Base-by-base conservation (phyloP, 2,888 invertebrate genomes). In the Cyaniris semiargus region DNA sequence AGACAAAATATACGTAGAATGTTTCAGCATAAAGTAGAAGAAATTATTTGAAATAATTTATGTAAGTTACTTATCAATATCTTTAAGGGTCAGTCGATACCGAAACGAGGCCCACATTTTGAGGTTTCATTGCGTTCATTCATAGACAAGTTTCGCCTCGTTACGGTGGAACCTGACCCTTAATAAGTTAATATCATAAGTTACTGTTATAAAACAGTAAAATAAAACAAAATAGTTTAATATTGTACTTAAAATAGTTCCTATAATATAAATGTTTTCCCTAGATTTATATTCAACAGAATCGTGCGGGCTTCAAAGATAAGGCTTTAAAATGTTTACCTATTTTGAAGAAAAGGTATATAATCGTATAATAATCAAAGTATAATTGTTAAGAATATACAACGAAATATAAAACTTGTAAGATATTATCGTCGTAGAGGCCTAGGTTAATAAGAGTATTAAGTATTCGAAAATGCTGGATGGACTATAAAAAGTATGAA, bases 401-500 rank as follows among this genome's bases (percentile, higher is more conserved):
- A 80, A 81, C 78, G 80, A 82, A 81, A 2, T 23, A 27, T 18
- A 74, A 27, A 38, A 34, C 34, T 18, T 66, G 66, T 71, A 74
- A 74, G 5, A 53, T 74, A 74, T 74, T 66, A 23, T 60, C 10
- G 10, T 23, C 5, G 21, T 60, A 60, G 60, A 27, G 23, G 10
- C 3, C 1, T 27, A 60, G 23, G 21, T 66, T 23, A 21, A 31
- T 13, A 5, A 31, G 27, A 27, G 79, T 79, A 77, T 77, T 31
- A 76, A 79, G 38, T 79, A 80, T 80, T 66, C 77, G 77, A 77
- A 82, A 83, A 84, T 88, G 88, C 88, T 89, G 88, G 85, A 79
- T 85, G 79, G 88, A 88, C 88, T 87, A 89, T 88, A 88, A 88
- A 82, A 78, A 53, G 76, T 76, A 78, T 76, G 66, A 56, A 76